These are phyloP conservation scores for Chloroclysta siterata DNA, from an alignment of 2,888 invertebrate species.

Conservation along the genomic window DNA sequence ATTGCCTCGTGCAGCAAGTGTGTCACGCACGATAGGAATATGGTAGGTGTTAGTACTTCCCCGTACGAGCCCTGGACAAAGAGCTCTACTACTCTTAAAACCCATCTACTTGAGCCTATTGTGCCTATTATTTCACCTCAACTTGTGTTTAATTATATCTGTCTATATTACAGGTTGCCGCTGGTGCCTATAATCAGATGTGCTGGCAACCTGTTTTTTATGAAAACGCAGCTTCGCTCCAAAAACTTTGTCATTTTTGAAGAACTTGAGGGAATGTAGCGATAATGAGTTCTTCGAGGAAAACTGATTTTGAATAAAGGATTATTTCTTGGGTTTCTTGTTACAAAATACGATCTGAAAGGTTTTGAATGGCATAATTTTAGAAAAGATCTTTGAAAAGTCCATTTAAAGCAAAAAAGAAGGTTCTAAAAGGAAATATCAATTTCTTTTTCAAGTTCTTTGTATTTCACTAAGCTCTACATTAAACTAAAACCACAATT, in stretches of 20 bases:
- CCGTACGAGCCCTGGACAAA: too few species aligned
- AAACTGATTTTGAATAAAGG: constrained; percentile 31
- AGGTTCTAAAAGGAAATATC: neutral
- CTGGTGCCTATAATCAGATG: neutral
- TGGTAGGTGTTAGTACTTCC: too few species aligned
- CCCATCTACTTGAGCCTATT: too few species aligned
- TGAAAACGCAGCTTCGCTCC: constrained; percentile 26
- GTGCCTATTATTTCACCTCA: too few species aligned
- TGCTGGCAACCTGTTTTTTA: constrained; percentile 30
- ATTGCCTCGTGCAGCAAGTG: too few species aligned
- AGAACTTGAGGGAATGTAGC: constrained; percentile 41
- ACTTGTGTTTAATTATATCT: too few species aligned
- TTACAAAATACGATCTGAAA: constrained; percentile 34
- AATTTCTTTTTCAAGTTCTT: neutral
- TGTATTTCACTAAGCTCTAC: neutral
- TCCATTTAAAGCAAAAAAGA: neutral
- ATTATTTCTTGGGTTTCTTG: constrained; percentile 25
- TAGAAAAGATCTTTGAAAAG: neutral
- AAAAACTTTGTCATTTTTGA: constrained; percentile 45
- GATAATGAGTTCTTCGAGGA: constrained; percentile 41
- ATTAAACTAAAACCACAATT: constrained; percentile 6
- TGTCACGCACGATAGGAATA: too few species aligned
- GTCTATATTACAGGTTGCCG: too few species aligned
- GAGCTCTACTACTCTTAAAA: too few species aligned
- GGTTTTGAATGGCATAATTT: constrained; percentile 16